These are phyloP conservation scores for Neotoma lepida DNA, from an alignment of 2,113 vertebrate species.

Conservation along the genomic window DNA sequence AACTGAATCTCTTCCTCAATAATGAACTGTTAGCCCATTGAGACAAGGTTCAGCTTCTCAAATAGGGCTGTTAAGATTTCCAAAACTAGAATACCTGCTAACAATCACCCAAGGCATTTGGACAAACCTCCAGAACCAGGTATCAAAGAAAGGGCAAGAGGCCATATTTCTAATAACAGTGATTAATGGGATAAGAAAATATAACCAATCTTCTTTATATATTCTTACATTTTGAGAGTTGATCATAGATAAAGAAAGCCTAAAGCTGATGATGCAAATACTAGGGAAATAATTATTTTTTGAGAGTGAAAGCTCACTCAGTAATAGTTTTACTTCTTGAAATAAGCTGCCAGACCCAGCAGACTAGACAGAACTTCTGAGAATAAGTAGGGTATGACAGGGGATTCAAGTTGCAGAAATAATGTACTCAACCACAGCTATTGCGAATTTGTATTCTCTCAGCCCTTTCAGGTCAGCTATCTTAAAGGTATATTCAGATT, in stretches of 20 bases:
- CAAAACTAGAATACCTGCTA: slow-evolving; percentile 1
- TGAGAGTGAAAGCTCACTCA: background rate
- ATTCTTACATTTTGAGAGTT: background rate
- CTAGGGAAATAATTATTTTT: background rate
- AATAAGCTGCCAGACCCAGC: background rate
- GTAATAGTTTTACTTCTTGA: background rate
- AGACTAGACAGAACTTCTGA: background rate
- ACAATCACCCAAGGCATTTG: background rate
- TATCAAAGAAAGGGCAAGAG: background rate
- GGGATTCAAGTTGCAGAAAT: background rate
- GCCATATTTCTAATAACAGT: background rate
- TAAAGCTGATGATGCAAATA: background rate
- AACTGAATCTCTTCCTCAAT: background rate
- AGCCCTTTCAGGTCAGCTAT: background rate
- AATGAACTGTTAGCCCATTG: background rate
- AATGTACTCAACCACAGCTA: background rate
- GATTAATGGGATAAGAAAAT: background rate
- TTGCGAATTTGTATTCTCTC: background rate
- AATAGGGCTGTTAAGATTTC: background rate
- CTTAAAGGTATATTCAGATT: background rate
- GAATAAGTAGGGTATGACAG: background rate
- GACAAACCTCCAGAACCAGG: background rate
- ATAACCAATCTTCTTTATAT: background rate
- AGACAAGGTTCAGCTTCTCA: background rate
- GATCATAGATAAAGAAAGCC: background rate